Conservation (phyloP, 2,888 invertebrate genomes). For the Nematopogon swammerdamellus region DNA sequence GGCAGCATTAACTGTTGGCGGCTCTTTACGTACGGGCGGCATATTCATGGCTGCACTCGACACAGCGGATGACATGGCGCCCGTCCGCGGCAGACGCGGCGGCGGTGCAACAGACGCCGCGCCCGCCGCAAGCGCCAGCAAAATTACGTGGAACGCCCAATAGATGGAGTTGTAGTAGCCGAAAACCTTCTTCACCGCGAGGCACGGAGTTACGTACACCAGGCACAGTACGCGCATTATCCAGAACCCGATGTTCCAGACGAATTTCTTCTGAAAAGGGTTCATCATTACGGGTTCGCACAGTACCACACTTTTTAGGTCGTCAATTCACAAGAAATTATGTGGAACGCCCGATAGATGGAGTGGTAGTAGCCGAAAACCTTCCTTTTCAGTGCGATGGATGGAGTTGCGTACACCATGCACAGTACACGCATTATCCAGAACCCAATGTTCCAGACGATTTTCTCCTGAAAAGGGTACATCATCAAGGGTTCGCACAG, state of each 20-base stretch:
- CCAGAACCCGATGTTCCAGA: conserved; percentile 25
- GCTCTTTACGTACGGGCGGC: too few relatives aligned
- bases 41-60: too few relatives aligned
- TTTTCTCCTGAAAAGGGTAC: conserved; percentile 54
- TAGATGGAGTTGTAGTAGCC: conserved; percentile 40
- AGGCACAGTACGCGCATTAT: neutral
- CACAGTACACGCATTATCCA: conserved; percentile 41
- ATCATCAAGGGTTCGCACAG: too few relatives aligned
- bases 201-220: neutral
- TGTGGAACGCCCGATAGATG: too few relatives aligned
- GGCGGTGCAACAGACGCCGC: neutral
- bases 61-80: too few relatives aligned
- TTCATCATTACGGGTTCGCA: too few relatives aligned
- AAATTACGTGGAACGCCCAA: conserved; percentile 35
- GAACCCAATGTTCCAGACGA: conserved; percentile 54
- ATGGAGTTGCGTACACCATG: conserved; percentile 38
- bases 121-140: conserved; percentile 13
- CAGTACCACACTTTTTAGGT: too few relatives aligned
- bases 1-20: too few relatives aligned
- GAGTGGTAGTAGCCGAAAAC: too few relatives aligned
- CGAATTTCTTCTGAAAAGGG: conserved; percentile 34
- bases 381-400: conserved; percentile 25
- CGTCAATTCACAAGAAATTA: too few relatives aligned
- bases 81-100: neutral
- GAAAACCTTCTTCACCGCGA: conserved; percentile 13